Conservation (phyloP, 1,140 invertebrate species). For the Euglossa dilemma region DNA sequence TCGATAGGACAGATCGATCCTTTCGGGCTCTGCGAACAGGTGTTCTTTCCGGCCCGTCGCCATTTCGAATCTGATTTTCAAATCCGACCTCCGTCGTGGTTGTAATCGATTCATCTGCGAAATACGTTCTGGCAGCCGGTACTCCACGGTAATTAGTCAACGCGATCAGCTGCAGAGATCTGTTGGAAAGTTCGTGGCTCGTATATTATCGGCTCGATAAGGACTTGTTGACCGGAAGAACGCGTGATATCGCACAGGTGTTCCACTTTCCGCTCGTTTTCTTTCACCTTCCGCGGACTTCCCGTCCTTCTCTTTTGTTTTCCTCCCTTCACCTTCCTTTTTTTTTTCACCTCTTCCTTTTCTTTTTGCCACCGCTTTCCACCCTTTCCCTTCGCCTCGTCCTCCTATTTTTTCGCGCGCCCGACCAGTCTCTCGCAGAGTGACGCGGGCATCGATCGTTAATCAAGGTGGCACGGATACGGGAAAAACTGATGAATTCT, state of each 20-base stretch:
- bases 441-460: conserved; percentile 20
- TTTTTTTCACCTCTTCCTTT: background rate
- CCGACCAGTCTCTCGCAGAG: background rate
- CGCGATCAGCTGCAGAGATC: conserved; percentile 19
- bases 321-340: background rate
- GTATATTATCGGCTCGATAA: conserved; percentile 39
- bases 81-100: background rate
- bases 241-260: conserved; percentile 40
- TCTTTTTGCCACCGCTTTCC: background rate
- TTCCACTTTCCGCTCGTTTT: conserved; percentile 45
- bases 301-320: background rate
- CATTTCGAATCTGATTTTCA: background rate
- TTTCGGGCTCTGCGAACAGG: too few species aligned
- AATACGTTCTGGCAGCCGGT: background rate
- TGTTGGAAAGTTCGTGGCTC: conserved; percentile 1
- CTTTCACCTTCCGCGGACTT: background rate
- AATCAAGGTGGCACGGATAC: conserved; percentile 4
- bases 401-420: background rate
- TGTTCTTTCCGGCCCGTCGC: too few species aligned
- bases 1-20: too few species aligned
- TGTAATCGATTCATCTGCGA: background rate
- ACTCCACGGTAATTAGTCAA: conserved; percentile 25
- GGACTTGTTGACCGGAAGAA: conserved; percentile 44
- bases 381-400: background rate
- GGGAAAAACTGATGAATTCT: conserved; percentile 11